Evolutionary conservation across 2,888 invertebrate species (phyloP), one percentile per base, ranked within the genome.

Genomic region (Mellilla xanthometata): DNA sequence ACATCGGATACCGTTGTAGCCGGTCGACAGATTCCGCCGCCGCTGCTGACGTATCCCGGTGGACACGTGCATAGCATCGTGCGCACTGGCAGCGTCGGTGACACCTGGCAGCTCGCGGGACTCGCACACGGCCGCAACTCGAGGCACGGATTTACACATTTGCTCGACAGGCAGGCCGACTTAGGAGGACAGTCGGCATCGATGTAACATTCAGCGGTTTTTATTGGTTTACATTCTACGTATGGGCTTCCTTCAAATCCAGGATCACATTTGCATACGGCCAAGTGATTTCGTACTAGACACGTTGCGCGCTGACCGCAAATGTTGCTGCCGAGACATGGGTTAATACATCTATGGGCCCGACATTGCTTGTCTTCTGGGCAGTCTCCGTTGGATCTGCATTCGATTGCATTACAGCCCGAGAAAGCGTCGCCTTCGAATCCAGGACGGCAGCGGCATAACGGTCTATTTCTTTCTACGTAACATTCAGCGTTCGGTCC

Each of bases 51-150:
- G 64, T 96, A 97, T 10, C 97, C 97, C 36, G 95, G 95, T 13
- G 97, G 96, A 65, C 97, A 97, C 2, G 96, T 93, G 72, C 97
- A 97, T 24, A 96, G 92, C 95, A 97, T 96, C 0, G 97, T 96
- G 52, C 97, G 92, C 3, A 97, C 95, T 0, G 97, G 96, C 13
- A 94, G 78, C 2, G 96, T 95, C 0, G 94, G 93, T 12, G 95
- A 92, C 0, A 96, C 96, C 77, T 94, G 93, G 69, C 97, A 97
- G 53, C 92, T 92, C 0, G 97, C 94, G 23, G 96, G 96, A 39
- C 91, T 90, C 30, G 93, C 91, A 72, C 97, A 97, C 2, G 97
- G 97, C 59, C 93, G 92, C 35, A 96, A 84, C 5, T 92, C 91
- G 2, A 91, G 76, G 68, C 97, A 97, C 4, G 97, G 96, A 77